Base-by-base conservation (phyloP, 2,797 vertebrate genomes). In the Sebastiscus tertius region DNA sequence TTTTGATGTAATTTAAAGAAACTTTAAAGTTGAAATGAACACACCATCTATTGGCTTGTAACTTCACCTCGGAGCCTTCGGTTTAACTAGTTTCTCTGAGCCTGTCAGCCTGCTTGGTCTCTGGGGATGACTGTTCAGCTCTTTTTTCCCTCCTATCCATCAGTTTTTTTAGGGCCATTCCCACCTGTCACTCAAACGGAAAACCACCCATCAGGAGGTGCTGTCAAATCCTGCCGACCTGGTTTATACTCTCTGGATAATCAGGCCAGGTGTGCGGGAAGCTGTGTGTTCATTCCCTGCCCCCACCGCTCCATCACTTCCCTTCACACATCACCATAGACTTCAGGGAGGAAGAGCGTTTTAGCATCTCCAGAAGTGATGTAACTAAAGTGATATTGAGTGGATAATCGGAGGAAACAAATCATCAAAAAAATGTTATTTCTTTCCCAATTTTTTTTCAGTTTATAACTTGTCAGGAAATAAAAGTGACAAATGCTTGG, bases 111-210 rank as follows among this genome's bases (percentile, higher is more conserved):
- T 24, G 36, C 18, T 1, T 2, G 20, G 27, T 74, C 80, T 85
- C 85, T 4, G 13, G 49, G 62, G 78, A 72, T 2, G 34, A 55
- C 76, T 60, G 18, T 63, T 84, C 22, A 74, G 58, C 70, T 16
- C 42, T 75, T 10, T 79, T 79, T 62, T 24, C 65, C 42, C 80
- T 62, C 68, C 75, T 70, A 36, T 88, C 80, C 66, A 24, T 88
- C 71, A 72, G 62, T 76, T 73, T 79, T 59, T 26, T 8, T 36
- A n/a, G 20, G 59, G 34, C 67, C 74, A 58, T 73, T 71, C 74
- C 54, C 80, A 71, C 66, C 74, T 79, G 88, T 89, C 91, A 90
- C 33, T 89, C 86, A 85, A 75, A 60, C 62, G 29, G 64, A 89
- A 77, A 81, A 24, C 78, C 79, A 73, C 67, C 79, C 83, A 80